Base-by-base conservation (phyloP, 2,113 vertebrate genomes). In the Calidris pugnax region DNA sequence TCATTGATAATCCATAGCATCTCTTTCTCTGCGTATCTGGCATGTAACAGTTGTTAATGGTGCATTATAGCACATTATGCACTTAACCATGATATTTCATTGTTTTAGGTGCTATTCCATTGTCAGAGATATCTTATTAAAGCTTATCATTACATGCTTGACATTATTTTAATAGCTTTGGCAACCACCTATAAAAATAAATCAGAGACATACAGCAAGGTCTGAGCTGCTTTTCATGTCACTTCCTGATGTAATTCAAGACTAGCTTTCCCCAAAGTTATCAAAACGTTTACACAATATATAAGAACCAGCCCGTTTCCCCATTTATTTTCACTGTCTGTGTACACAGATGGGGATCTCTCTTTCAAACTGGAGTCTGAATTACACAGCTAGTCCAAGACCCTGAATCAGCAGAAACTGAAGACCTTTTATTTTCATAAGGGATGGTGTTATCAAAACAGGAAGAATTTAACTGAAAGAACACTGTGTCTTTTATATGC, bases 381-480 rank as follows among this genome's bases (percentile, higher is more conserved):
- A 73, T 79, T 93, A 76, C 3, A 1, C 37, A 76, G 12, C 45
- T 85, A 41, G n/a, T 59, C 56, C 41, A 89, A 74, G 68, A 66
- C 14, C 9, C 73, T 63, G 76, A 74, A 86, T 69, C 56, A 92
- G 68, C 56, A 96, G 90, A 91, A 95, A 93, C 41, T 76, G 80
- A 90, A 59, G 86, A 82, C 18, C 59, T 83, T 87, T 64, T 69
- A 51, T 92, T 87, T 84, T 93, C 22, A 2, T 74, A 64, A 86
- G 63, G 28, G 51, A 68, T 59, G 19, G 21, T 80, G 62, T 87
- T 96, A 89, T 60, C 74, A 80, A 92, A 96, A 94, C 78, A 96
- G 73, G 88, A 96, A 94, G 68, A 95, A 83, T 81, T 75, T 73
- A 14, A 17, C 59, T 84, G 75, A 88, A 96, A 92, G 77, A 89